Percentiles rank a stretch among this genome's conserved stretches.
Evolutionary conservation across 2,888 invertebrate species (phyloP).

Genomic region (Myopa testacea): DNA sequence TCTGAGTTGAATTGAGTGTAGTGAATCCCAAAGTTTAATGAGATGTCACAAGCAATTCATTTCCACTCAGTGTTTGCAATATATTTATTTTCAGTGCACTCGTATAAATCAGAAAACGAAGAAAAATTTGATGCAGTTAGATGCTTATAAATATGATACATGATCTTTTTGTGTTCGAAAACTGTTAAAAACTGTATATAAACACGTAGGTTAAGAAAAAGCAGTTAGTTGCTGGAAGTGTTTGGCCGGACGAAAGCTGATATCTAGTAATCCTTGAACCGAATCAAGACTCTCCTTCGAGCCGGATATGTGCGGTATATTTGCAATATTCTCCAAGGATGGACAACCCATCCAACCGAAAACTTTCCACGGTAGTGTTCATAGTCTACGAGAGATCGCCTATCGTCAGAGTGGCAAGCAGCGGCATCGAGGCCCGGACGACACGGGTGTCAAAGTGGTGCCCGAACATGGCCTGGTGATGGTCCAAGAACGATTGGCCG

Average conservation of each 20-base stretch:
- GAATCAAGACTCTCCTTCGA: background rate
- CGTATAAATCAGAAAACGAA: too few relatives aligned
- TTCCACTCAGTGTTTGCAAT: too few relatives aligned
- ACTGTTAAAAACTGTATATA: conserved; percentile 10
- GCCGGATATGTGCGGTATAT: conserved; percentile 65
- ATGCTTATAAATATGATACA: too few relatives aligned
- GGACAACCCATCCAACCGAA: conserved; percentile 55
- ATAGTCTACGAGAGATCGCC: conserved; percentile 63
- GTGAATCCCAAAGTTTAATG: too few relatives aligned
- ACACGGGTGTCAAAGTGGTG: conserved; percentile 61
- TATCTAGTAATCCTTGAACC: background rate
- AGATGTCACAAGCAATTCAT: too few relatives aligned
- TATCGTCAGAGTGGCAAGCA: conserved; percentile 65
- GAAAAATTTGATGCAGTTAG: too few relatives aligned
- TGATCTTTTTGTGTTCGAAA: too few relatives aligned
- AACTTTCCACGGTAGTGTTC: conserved; percentile 53
- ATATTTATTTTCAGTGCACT: too few relatives aligned
- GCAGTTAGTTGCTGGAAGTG: background rate
- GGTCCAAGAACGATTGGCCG: conserved; percentile 64
- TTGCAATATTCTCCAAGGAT: conserved; percentile 64
- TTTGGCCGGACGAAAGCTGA: background rate
- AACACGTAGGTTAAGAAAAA: background rate
- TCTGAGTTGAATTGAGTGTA: too few relatives aligned
- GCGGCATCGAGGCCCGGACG: conserved; percentile 66
- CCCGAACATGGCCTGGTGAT: conserved; percentile 61